A percentile compares a stretch with the other conserved stretches of the same genome.
Conservation (phyloP, 2,113 vertebrate species). For the Peromyscus maniculatus region DNA sequence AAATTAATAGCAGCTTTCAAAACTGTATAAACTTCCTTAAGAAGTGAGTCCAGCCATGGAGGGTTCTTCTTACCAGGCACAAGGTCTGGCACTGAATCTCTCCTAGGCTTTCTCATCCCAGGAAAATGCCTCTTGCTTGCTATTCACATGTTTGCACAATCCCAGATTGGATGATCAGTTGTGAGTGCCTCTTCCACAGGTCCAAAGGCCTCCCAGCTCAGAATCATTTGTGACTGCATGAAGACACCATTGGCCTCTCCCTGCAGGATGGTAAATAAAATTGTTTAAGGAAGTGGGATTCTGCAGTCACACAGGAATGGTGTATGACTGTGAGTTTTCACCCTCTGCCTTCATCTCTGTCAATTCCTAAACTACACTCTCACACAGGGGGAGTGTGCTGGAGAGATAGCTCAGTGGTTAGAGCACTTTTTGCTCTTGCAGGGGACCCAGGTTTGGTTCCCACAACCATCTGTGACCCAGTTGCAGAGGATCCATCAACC, state of each 20-base stretch:
- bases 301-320: background rate
- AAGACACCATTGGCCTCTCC: background rate
- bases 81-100: background rate
- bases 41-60: background rate
- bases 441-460: background rate
- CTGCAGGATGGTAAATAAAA: constrained; percentile 49
- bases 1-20: constrained; percentile 52
- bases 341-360: background rate
- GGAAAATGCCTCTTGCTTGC: background rate
- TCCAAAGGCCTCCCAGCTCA: background rate
- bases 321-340: background rate
- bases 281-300: background rate
- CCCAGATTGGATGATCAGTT: constrained; percentile 45
- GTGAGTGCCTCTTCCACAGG: background rate
- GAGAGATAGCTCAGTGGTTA: background rate
- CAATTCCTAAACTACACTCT: background rate
- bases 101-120: constrained; percentile 15
- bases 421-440: background rate
- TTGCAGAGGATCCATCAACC: background rate
- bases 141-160: background rate
- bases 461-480: background rate
- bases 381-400: too few species aligned
- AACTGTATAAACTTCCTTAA: constrained; percentile 59
- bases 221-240: constrained; percentile 15
- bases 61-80: background rate